Evolutionary conservation across 2,888 invertebrate genomes (phyloP).

Genomic region (Colletes collaris): DNA sequence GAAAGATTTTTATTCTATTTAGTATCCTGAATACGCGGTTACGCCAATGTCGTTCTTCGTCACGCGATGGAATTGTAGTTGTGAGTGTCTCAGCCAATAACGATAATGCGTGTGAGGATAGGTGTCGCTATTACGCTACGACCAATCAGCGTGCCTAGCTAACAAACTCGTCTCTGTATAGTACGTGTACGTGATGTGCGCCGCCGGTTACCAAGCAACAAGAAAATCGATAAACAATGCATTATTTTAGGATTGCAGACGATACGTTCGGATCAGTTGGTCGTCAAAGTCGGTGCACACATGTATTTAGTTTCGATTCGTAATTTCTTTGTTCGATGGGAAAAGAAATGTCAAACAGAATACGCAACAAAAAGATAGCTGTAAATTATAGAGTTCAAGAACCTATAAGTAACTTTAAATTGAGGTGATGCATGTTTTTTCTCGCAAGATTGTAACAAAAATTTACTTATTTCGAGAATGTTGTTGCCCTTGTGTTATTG

Average conservation of each 20-base stretch:
- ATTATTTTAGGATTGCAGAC: constrained; percentile 3
- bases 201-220: constrained; percentile 54
- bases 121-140: too few species aligned
- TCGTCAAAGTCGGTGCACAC: not conserved
- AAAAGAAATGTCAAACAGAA: constrained; percentile 65
- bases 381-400: constrained; percentile 76
- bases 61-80: too few species aligned
- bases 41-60: too few species aligned
- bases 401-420: constrained; percentile 78
- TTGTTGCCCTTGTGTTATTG: not conserved
- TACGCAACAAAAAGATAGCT: constrained; percentile 77
- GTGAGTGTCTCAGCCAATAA: too few species aligned
- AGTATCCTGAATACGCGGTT: too few species aligned
- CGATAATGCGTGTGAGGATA: too few species aligned
- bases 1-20: too few species aligned
- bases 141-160: too few species aligned
- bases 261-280: not conserved
- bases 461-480: not conserved
- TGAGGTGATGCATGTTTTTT: constrained; percentile 71
- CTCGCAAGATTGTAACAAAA: not conserved
- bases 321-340: not conserved
- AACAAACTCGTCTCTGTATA: too few species aligned
- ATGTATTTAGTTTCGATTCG: not conserved
- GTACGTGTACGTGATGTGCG: not conserved
- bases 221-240: constrained; percentile 54